Conservation (phyloP, 1,140 invertebrate genomes). For the Papilio machaon region DNA sequence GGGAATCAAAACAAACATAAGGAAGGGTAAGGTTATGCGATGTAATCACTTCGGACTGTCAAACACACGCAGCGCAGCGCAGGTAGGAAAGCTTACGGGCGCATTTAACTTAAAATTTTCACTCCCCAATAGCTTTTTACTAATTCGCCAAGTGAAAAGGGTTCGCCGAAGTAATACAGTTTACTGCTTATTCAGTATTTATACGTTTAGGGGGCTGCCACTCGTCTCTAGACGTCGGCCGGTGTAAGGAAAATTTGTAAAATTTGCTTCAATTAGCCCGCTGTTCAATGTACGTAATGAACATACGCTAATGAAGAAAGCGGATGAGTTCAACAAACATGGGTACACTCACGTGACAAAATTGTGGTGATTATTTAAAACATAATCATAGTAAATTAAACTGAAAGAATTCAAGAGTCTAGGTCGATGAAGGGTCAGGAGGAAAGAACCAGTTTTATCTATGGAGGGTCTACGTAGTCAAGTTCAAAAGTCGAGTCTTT, state of each 20-base stretch:
- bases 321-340: conserved; percentile 9
- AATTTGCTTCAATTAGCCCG: conserved; percentile 73
- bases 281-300: conserved; percentile 41
- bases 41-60: conserved; percentile 80
- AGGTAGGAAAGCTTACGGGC: conserved; percentile 71
- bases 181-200: conserved; percentile 82
- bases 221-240: conserved; percentile 65
- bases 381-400: neutral
- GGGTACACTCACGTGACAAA: neutral
- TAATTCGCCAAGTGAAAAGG: conserved; percentile 82
- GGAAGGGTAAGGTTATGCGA: conserved; percentile 64
- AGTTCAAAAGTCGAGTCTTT: neutral
- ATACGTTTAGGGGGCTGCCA: conserved; percentile 75
- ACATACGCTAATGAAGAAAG: conserved; percentile 24
- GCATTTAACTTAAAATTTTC: conserved; percentile 81
- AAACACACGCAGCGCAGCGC: conserved; percentile 68
- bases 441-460: neutral
- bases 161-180: conserved; percentile 81
- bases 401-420: neutral
- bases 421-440: neutral
- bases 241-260: conserved; percentile 76
- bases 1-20: conserved; percentile 78
- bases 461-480: neutral
- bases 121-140: conserved; percentile 81
- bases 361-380: neutral